Base-by-base conservation (phyloP, 2,113 vertebrate species). In the Proteles cristata region DNA sequence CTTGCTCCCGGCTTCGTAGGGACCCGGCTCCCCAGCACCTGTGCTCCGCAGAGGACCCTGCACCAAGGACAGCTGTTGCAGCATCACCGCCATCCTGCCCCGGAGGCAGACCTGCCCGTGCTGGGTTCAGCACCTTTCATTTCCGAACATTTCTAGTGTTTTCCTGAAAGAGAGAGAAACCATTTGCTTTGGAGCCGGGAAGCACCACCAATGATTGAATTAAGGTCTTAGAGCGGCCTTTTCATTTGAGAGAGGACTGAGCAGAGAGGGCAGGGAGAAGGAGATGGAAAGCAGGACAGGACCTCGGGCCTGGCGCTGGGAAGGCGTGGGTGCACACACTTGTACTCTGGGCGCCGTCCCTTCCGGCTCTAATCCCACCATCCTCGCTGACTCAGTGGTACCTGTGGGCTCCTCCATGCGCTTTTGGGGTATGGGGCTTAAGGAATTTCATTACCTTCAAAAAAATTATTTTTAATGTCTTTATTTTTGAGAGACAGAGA, bases 361-460 rank as follows among this genome's bases (percentile, higher is more conserved):
- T 81, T 4, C 21, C 23, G 1, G 43, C 45, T 92, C 61, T 65
- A 31, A 69, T 33, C 33, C 65, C n/a, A 58, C 25, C 16, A 11
- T 61, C 68, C 50, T 23, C 61, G 87, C 14, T n/a, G 48, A 35
- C 19, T 23, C 5, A 79, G 14, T 11, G 5, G 33, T 35, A 25
- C 50, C 43, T 14, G 28, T 45, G 17, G 28, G 58, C 43, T 93
- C 39, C 39, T 35, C 73, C 39, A 4, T 55, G 11, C 16, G 21
- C 50, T 85, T 92, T 39, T 68, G 25, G 81, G 71, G 55, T 86
- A 77, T 50, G 85, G 26, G 87, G 19, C 89, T 88, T 84, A 89
- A 97, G 82, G 83, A 96, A 92, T 88, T 79, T 43, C 53, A 45
- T 80, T 94, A 63, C 58, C 16, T 55, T 55, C 1, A 50, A 50